A percentile compares a stretch with the other conserved stretches of the same genome.
These are phyloP conservation scores for Heteractis magnifica DNA, from an alignment of 92 coral and sea anemone species.

Conservation along the genomic window DNA sequence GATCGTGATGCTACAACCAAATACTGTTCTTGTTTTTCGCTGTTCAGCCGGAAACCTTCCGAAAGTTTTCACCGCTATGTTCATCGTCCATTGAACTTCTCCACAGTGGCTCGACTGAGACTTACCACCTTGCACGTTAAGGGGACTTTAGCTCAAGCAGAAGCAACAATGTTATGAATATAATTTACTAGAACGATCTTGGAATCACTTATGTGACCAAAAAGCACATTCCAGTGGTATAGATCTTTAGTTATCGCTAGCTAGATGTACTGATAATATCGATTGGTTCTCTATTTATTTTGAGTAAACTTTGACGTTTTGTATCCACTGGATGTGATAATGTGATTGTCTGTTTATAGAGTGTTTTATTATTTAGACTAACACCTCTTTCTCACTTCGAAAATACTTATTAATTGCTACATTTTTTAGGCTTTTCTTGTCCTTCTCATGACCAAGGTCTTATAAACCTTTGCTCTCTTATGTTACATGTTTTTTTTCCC, in stretches of 20 bases:
- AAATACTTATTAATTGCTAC: background rate
- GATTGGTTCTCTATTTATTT: background rate
- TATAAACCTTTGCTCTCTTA: background rate
- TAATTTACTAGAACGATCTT: slow-evolving; percentile 13
- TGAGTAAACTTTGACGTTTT: slow-evolving; percentile 10
- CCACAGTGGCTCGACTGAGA: background rate
- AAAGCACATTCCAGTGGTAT: background rate
- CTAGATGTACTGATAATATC: background rate
- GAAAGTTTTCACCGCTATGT: slow-evolving; percentile 1
- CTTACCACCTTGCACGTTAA: background rate
- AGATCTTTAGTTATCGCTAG: background rate
- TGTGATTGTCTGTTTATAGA: slow-evolving; percentile 20
- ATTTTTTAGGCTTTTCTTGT: background rate
- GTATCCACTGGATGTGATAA: slow-evolving; percentile 20
- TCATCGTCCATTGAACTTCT: background rate
- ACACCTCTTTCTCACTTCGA: slow-evolving; percentile 4
- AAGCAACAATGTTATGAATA: background rate
- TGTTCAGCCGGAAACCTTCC: background rate
- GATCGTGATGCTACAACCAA: background rate
- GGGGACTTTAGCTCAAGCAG: slow-evolving; percentile 8
- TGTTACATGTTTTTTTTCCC: background rate
- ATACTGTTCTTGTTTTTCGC: slow-evolving; percentile 10
- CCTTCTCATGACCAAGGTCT: background rate
- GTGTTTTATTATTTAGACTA: background rate
- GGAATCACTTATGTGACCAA: background rate